phyloP scores from a whole-genome alignment of 1,140 invertebrate species.

The Anoplophora glabripennis region DNA sequence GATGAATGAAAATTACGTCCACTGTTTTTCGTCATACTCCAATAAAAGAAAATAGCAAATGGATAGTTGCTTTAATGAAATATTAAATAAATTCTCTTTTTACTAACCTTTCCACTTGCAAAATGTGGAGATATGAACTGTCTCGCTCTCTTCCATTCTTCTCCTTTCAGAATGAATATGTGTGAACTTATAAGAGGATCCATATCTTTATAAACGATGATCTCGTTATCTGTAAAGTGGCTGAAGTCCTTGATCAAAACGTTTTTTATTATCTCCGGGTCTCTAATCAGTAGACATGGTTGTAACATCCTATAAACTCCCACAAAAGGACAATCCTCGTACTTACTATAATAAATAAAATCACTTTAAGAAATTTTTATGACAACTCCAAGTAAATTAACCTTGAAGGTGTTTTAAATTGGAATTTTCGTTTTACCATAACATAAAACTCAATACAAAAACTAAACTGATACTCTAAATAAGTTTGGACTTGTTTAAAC shows the following conservation, averaged over 20 bases:
- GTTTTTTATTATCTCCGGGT: conserved; percentile 55
- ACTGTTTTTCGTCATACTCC: no score
- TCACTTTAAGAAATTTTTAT: no score
- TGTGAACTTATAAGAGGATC: conserved; percentile 48
- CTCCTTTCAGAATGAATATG: conserved; percentile 46
- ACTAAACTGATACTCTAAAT: no score
- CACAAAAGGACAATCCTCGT: conserved; percentile 31
- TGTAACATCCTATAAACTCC: conserved; percentile 48
- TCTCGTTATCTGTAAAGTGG: conserved; percentile 48
- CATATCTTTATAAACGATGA: conserved; percentile 37
- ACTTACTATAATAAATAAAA: no score
- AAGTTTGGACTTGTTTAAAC: no score
- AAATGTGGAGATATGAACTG: conserved; percentile 47
- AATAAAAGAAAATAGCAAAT: no score
- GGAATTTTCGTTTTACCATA: no score
- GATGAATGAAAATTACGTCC: no score
- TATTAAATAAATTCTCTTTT: background rate
- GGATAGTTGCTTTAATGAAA: no score
- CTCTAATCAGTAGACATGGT: conserved; percentile 54
- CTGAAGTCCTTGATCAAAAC: conserved; percentile 56
- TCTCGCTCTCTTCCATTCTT: conserved; percentile 48
- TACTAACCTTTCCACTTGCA: conserved; percentile 37
- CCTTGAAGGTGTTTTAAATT: no score
- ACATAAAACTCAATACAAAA: no score
- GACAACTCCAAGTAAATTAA: no score